These are phyloP conservation scores for Andrena bucephala DNA, from an alignment of 2,888 invertebrate species.

Conservation along the genomic window DNA sequence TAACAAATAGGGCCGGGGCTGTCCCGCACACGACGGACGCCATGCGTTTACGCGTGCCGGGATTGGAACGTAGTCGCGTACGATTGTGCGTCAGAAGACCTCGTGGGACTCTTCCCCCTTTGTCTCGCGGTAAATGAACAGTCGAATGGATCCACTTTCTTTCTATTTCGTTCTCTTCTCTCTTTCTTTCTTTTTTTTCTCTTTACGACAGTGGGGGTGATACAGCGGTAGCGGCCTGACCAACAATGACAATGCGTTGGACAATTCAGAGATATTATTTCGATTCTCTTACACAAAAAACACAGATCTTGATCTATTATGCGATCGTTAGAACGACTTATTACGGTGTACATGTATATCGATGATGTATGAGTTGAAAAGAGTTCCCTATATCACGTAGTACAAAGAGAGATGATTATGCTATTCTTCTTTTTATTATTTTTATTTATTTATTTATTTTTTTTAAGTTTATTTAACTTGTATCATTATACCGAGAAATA, in stretches of 20 bases:
- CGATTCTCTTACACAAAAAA: conserved; percentile 78
- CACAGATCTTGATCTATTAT: conserved; percentile 82
- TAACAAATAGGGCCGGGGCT: too few relatives aligned
- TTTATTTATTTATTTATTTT: conserved; percentile 14
- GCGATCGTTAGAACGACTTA: conserved; percentile 77
- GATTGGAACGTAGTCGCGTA: background rate
- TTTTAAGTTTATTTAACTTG: conserved; percentile 76
- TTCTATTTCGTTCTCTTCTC: background rate
- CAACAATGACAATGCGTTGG: conserved; percentile 64
- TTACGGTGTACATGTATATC: conserved; percentile 77
- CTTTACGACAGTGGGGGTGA: conserved; percentile 47
- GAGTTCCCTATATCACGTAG: conserved; percentile 78
- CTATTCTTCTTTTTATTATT: conserved; percentile 71
- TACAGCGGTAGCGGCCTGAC: conserved; percentile 67
- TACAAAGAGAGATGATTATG: conserved; percentile 83
- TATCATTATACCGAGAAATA: conserved; percentile 80
- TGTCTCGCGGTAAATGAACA: conserved; percentile 32
- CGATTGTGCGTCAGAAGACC: conserved; percentile 31
- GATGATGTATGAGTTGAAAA: conserved; percentile 80
- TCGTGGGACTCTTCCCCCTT: conserved; percentile 36
- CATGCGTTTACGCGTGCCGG: too few relatives aligned
- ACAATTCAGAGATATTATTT: conserved; percentile 64
- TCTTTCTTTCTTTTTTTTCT: background rate
- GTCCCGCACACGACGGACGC: too few relatives aligned
- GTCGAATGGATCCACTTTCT: conserved; percentile 32